phyloP scores from a whole-genome alignment of 2,113 vertebrate species.

The Cygnus atratus region DNA sequence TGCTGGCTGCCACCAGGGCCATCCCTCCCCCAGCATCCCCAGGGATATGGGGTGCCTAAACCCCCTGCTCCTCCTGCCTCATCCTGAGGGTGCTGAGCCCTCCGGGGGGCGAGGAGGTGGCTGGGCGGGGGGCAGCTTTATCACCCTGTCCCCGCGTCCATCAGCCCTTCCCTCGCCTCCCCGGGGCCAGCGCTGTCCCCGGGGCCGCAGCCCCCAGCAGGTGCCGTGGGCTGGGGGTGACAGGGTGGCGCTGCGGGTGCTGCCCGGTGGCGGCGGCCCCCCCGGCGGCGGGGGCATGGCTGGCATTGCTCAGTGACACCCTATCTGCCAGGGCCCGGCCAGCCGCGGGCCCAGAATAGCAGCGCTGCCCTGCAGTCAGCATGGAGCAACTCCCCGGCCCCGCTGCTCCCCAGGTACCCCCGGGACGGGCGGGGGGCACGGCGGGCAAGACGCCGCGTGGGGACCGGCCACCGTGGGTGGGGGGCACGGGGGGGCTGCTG shows the following conservation, averaged over 20 bases:
- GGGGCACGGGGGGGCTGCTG: accelerated
- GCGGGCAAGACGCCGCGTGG: accelerated
- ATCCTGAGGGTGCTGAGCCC: background rate
- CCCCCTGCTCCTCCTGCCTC: background rate
- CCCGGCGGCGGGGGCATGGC: constrained; percentile 10
- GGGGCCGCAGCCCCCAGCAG: background rate
- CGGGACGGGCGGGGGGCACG: background rate
- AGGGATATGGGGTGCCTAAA: accelerated
- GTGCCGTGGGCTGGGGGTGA: background rate
- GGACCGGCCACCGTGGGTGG: background rate
- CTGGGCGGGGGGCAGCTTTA: accelerated
- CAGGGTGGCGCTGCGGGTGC: background rate
- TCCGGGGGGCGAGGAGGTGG: accelerated
- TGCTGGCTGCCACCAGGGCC: background rate
- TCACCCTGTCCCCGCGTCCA: background rate
- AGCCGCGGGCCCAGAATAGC: constrained; percentile 64
- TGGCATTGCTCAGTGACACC: constrained; percentile 53
- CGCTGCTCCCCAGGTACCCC: constrained; percentile 25
- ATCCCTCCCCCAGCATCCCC: background rate
- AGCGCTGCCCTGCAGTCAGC: constrained; percentile 30
- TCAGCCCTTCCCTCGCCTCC: background rate
- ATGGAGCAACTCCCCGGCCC: constrained; percentile 44
- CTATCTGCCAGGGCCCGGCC: constrained; percentile 42
- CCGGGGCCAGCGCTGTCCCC: background rate
- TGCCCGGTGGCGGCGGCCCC: background rate